Percentiles rank a stretch among this genome's conserved stretches.
Evolutionary conservation across 2,888 invertebrate genomes (phyloP).

Genomic region (Tiliacea aurago): DNA sequence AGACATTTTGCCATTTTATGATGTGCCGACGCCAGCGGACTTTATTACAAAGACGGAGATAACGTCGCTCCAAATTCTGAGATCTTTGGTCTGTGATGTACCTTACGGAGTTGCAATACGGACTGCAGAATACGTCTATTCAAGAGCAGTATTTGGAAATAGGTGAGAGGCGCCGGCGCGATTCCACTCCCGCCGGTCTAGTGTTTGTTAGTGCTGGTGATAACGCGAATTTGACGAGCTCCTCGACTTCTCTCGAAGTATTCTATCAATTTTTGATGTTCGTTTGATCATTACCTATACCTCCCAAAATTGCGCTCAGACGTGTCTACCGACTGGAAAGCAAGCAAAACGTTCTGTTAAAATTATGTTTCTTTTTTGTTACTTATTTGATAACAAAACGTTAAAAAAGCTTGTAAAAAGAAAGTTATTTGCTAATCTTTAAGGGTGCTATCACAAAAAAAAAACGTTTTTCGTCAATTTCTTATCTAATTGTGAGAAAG

Average conservation of each 20-base stretch:
- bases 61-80: slow-evolving; percentile 58
- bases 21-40: slow-evolving; percentile 68
- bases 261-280: slow-evolving; percentile 68
- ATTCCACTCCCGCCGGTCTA: slow-evolving; percentile 57
- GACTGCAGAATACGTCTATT: slow-evolving; percentile 33
- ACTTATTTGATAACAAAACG: background rate
- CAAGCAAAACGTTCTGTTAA: background rate
- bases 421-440: background rate
- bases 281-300: slow-evolving; percentile 31
- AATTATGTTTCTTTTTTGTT: background rate
- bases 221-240: slow-evolving; percentile 83
- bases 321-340: background rate
- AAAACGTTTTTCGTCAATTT: no score
- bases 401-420: background rate
- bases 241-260: slow-evolving; percentile 60
- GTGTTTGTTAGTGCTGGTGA: slow-evolving; percentile 75
- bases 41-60: slow-evolving; percentile 72
- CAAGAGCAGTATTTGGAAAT: slow-evolving; percentile 52
- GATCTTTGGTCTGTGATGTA: slow-evolving; percentile 52
- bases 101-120: slow-evolving; percentile 66
- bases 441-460: no score
- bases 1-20: slow-evolving; percentile 77
- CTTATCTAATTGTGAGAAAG: no score
- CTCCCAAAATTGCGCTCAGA: background rate
- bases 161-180: slow-evolving; percentile 46